Base-by-base conservation (phyloP, 1,140 invertebrate species). In the Drosophila eugracilis region DNA sequence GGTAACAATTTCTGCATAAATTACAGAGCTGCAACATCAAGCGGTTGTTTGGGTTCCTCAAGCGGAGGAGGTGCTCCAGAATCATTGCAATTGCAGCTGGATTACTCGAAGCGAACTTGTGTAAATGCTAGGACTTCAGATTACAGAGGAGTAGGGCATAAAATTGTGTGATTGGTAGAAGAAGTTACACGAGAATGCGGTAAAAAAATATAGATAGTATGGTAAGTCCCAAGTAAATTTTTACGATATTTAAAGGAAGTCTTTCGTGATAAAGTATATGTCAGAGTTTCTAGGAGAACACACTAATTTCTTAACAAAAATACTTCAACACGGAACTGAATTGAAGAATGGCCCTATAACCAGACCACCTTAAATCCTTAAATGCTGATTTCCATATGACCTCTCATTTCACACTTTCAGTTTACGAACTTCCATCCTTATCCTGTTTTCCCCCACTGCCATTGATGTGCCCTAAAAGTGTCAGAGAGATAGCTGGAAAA, bases 1-100 rank as follows among this genome's bases (percentile, higher is more conserved):
- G 72, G 78, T 71, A 75, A 85, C 79, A 84, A 85, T 79, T 75
- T 75, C 58, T 84, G 79, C 80, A 84, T 84, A 84, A 84, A 85
- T 85, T 84, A 84, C 77, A 58, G 53, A 57, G 42, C 77, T 67
- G 66, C 58, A 81, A 67, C 78, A 72, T 77, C 24, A 22, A 24
- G 30, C 32, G 66, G 32, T 55, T 52, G 59, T 67, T 32, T 52
- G 22, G 28, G 6, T 66, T 41, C 42, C 9, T 14, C 26, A 22
- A 17, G 5, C 21, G 21, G 28, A n/a, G 15, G 28, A 45, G 58
- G 39, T 45, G 30, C 36, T 52, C 21, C 17, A 32, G 28, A 44
- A 63, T 63, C 15, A 22, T 66, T 66, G 63, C 63, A 17, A 67
- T 67, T 67, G 60, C 63, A 67, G 63, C 59, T 53, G 65, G 45